A percentile compares a stretch with the other conserved stretches of the same genome.
phyloP scores from a whole-genome alignment of 1,140 invertebrate species.

The Mylabris phalerata region DNA sequence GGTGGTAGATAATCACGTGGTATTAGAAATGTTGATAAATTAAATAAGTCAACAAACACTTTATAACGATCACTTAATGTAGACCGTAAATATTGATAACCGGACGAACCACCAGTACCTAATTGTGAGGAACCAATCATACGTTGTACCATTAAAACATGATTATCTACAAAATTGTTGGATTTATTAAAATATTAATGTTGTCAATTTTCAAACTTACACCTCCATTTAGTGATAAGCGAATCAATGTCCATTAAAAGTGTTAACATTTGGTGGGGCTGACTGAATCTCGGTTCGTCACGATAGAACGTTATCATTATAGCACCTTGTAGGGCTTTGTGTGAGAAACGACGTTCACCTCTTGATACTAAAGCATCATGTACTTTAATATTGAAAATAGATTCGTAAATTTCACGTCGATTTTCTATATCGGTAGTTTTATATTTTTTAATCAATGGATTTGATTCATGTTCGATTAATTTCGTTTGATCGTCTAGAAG shows the following conservation, averaged over 20 bases:
- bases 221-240: conserved; percentile 98
- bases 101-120: conserved; percentile 95
- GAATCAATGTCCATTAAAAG: conserved; percentile 97
- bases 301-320: conserved; percentile 96
- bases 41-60: conserved; percentile 96
- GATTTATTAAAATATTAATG: neutral
- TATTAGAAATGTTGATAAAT: conserved; percentile 92
- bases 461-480: conserved; percentile 50
- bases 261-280: conserved; percentile 90
- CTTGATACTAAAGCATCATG: conserved; percentile 74
- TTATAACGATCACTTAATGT: conserved; percentile 98
- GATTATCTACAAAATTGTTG: conserved; percentile 71
- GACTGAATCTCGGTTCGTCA: conserved; percentile 93
- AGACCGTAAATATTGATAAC: conserved; percentile 96
- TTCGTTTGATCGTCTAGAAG: conserved; percentile 65
- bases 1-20: conserved; percentile 86
- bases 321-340: conserved; percentile 88
- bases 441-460: conserved; percentile 51
- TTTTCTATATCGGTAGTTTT: conserved; percentile 68
- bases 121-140: conserved; percentile 97
- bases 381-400: conserved; percentile 76
- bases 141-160: conserved; percentile 96
- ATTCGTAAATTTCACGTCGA: conserved; percentile 75
- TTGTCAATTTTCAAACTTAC: conserved; percentile 55
- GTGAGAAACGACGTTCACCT: conserved; percentile 82